Conservation (phyloP, 2,113 vertebrate genomes). For the Centropus unirufus region DNA sequence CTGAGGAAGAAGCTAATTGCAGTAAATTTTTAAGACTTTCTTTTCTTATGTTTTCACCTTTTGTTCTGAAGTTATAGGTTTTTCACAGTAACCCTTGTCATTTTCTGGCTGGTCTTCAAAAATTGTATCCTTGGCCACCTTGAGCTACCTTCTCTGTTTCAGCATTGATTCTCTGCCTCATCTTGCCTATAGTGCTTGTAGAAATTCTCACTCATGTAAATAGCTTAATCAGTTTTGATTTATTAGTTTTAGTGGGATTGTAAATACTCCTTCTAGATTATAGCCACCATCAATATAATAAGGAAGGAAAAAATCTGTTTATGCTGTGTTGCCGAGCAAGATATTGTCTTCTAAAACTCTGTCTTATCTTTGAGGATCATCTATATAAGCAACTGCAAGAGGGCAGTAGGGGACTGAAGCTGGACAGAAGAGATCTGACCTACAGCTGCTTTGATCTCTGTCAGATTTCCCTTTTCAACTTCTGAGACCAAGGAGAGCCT, state of each 20-base stretch:
- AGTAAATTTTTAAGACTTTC: neutral
- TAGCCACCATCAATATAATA: neutral
- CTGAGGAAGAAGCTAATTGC: neutral
- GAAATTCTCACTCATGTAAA: neutral
- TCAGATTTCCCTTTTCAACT: neutral
- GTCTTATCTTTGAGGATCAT: neutral
- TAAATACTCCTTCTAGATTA: neutral
- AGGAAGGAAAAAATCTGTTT: neutral
- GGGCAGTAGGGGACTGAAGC: neutral
- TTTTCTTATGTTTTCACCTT: neutral
- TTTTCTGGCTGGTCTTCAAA: neutral
- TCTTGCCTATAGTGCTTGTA: neutral
- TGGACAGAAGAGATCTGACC: neutral
- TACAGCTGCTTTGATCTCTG: neutral
- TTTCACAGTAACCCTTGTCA: neutral
- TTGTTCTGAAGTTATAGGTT: neutral
- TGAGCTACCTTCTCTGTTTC: neutral
- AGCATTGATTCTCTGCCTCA: neutral
- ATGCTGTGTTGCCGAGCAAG: neutral
- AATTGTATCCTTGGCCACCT: neutral
- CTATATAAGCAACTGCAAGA: neutral
- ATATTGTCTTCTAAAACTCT: neutral
- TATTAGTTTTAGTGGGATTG: neutral
- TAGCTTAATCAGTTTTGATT: neutral
- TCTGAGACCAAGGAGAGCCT: neutral